phyloP scores from a whole-genome alignment of 2,113 vertebrate genomes.

The Anolis carolinensis region DNA sequence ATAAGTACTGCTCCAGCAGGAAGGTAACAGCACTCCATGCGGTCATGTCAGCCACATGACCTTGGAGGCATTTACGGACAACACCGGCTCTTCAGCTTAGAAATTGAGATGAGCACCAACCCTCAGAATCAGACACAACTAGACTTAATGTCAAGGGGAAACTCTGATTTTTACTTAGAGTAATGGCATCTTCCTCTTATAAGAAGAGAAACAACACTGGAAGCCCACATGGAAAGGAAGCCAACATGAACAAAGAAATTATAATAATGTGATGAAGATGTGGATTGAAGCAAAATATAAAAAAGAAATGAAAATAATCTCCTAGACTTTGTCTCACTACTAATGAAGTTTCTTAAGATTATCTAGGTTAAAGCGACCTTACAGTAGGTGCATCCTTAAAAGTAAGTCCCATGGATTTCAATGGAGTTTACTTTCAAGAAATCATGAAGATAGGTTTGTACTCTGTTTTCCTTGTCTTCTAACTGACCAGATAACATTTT shows the following conservation, averaged over 20 bases:
- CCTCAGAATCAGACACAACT: too few relatives aligned
- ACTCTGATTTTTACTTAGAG: too few relatives aligned
- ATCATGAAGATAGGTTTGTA: not conserved
- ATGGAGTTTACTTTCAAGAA: not conserved
- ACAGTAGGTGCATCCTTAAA: not conserved
- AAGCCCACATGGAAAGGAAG: not conserved
- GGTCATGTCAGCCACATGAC: too few relatives aligned
- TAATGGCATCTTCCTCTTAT: too few relatives aligned
- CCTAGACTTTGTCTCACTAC: not conserved
- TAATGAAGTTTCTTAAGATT: not conserved
- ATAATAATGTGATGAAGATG: not conserved
- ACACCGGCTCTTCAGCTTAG: too few relatives aligned
- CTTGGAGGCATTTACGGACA: too few relatives aligned
- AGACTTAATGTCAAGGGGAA: too few relatives aligned
- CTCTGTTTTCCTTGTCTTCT: not conserved
- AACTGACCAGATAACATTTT: not conserved
- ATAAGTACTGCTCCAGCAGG: too few relatives aligned
- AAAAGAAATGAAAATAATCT: not conserved
- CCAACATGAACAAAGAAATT: not conserved
- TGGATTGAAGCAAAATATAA: not conserved
- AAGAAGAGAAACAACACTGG: not conserved
- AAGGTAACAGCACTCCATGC: too few relatives aligned
- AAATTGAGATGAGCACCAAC: too few relatives aligned
- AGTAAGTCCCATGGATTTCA: not conserved
- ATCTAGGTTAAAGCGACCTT: not conserved